These are phyloP conservation scores for Etheostoma perlongum DNA, from an alignment of 2,797 vertebrate genomes.

Conservation along the genomic window DNA sequence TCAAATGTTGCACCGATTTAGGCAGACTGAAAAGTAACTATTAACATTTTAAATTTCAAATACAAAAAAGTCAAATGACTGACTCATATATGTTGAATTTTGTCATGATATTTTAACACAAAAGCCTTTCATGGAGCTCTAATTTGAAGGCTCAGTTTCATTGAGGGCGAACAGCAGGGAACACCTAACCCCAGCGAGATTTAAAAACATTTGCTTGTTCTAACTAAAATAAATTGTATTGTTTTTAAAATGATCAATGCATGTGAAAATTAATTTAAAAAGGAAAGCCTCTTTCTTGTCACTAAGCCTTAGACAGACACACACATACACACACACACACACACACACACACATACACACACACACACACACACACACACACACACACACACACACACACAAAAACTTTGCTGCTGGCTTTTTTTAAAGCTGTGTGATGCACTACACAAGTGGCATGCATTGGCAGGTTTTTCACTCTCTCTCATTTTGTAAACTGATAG, in stretches of 20 bases:
- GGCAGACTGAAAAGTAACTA: not conserved
- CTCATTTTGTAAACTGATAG: not conserved
- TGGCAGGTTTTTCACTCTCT: constrained; percentile 9
- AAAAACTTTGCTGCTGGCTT: constrained; percentile 51
- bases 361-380: constrained; percentile 8
- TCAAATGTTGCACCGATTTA: constrained; percentile 5
- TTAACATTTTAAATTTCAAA: not conserved
- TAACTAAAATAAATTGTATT: not conserved
- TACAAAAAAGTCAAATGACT: not conserved
- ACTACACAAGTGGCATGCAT: constrained; percentile 16
- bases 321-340: constrained; percentile 22
- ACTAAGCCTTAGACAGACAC: constrained; percentile 20
- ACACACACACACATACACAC: constrained; percentile 27
- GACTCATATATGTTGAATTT: constrained; percentile 13
- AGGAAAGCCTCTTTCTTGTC: constrained; percentile 11
- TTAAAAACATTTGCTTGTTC: constrained; percentile 13
- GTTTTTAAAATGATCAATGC: constrained; percentile 1
- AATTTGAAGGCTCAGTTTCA: not conserved
- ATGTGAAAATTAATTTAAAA: constrained; percentile 14
- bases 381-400: constrained; percentile 32
- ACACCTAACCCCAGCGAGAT: constrained; percentile 4
- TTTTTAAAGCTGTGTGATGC: constrained; percentile 37
- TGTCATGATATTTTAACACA: not conserved
- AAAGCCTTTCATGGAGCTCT: not conserved
- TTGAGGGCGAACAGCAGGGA: not conserved